Evolutionary conservation across 1,140 invertebrate genomes (phyloP), one percentile per base, ranked within the genome.

Genomic region (Physella acuta): DNA sequence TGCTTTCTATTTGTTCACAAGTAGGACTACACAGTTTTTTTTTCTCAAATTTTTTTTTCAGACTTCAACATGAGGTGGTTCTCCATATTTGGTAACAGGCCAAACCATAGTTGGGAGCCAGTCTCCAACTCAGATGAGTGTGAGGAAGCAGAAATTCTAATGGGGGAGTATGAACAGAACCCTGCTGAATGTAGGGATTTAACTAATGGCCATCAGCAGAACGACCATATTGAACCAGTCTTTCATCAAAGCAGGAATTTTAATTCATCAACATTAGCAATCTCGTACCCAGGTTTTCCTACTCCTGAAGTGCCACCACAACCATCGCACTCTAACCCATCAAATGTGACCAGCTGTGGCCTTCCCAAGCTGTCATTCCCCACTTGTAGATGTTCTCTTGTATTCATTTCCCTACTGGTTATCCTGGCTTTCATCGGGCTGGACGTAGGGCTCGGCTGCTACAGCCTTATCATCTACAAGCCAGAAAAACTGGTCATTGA

Each of bases 401-500:
- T 78, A 17, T 0, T 76, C 24, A 11, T 78, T 2, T 74, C 75
- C 14, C 20, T 79, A 1, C 52, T 75, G 28, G 56, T 67, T 24
- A 17, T 76, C 1, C 0, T 75, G 1, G 34, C 58, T 0, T 62
- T 76, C 3, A 33, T 68, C 3, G 63, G 56, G 4, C 26, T 77
- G 28, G 75, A 71, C 66, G 28, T 75, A 11, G 74, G 69, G 2
- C 59, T 81, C 1, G 79, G 79, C 2, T 68, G 59, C 1, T 75
- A 78, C 53, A 74, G 75, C 24, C 11, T 79, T 26, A 71, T 80
- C 55, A 53, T 76, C 3, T 52, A 69, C 33, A 70, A 77, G 31
- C 76, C 78, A 14, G 59, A 64, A 16, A 73, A 72, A 8, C 28
- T 68, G 37, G 72, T 76, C n/a, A 77, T 82, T 34, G 81, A 82